Percentiles rank a stretch among this genome's conserved stretches.
These are phyloP conservation scores for Drosophila novamexicana DNA, from an alignment of 1,140 invertebrate species.

Conservation along the genomic window DNA sequence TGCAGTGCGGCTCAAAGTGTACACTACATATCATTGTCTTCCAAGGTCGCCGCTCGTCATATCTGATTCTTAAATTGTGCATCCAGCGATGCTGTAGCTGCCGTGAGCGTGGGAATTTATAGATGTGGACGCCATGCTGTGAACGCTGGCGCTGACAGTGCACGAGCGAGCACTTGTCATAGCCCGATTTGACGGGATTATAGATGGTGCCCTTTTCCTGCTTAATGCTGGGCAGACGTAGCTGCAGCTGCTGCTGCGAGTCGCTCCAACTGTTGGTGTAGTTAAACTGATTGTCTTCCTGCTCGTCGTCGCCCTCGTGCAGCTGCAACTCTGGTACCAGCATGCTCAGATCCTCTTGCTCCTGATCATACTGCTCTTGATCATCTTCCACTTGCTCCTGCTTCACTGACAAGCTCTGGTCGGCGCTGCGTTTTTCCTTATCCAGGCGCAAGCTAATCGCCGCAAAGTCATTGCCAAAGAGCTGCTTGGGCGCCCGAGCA, in stretches of 20 bases:
- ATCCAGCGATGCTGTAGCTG: constrained; percentile 65
- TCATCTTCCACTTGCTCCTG: background rate
- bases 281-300: background rate
- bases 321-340: constrained; percentile 52
- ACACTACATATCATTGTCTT: constrained; percentile 74
- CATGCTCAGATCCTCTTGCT: constrained; percentile 14
- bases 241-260: background rate
- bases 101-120: constrained; percentile 62
- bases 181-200: constrained; percentile 68
- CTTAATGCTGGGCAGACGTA: constrained; percentile 39
- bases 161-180: constrained; percentile 63
- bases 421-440: constrained; percentile 24
- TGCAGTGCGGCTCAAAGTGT: constrained; percentile 65
- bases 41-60: constrained; percentile 67
- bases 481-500: constrained; percentile 48
- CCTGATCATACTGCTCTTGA: background rate
- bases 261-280: constrained; percentile 28
- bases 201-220: constrained; percentile 37
- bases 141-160: constrained; percentile 68
- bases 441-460: constrained; percentile 47
- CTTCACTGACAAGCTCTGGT: constrained; percentile 1
- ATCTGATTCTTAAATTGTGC: constrained; percentile 66
- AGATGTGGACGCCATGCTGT: constrained; percentile 66
- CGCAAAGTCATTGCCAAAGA: constrained; percentile 64
- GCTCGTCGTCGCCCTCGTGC: constrained; percentile 29